These are phyloP conservation scores for Ectobius pallidus DNA, from an alignment of 2,888 invertebrate species.

Conservation along the genomic window DNA sequence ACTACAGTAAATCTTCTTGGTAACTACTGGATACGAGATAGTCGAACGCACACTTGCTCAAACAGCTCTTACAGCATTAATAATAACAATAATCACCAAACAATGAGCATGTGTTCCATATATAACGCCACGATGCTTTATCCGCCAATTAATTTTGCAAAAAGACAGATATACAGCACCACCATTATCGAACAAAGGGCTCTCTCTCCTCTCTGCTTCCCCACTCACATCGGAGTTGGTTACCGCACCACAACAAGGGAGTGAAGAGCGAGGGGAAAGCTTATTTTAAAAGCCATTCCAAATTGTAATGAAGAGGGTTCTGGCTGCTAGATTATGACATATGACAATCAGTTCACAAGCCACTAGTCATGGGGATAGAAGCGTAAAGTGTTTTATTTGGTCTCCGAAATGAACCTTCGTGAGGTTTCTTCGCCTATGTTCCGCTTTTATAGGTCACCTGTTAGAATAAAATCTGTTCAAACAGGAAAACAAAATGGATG, in stretches of 20 bases:
- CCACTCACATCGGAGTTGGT: too few relatives aligned
- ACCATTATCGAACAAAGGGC: constrained; percentile 14
- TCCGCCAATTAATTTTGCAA: constrained; percentile 4
- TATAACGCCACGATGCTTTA: background rate
- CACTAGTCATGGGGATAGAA: background rate
- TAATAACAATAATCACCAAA: background rate
- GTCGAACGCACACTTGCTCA: too few relatives aligned
- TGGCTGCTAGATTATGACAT: background rate
- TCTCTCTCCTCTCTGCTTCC: too few relatives aligned
- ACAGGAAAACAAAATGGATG: constrained; percentile 12
- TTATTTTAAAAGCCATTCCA: constrained; percentile 15
- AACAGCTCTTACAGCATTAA: too few relatives aligned
- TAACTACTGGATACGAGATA: too few relatives aligned
- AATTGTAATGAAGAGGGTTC: background rate
- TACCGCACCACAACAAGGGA: too few relatives aligned
- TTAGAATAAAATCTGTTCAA: constrained; percentile 11
- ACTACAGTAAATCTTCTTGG: too few relatives aligned
- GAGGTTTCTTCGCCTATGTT: constrained; percentile 6
- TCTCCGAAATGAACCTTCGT: background rate
- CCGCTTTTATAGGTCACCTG: constrained; percentile 12
- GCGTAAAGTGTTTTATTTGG: background rate
- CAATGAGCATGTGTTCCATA: background rate
- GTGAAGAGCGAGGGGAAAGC: background rate
- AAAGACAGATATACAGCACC: constrained; percentile 1
- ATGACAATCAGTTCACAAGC: background rate